phyloP scores from a whole-genome alignment of 2,888 invertebrate species.

The Andrena minutula region DNA sequence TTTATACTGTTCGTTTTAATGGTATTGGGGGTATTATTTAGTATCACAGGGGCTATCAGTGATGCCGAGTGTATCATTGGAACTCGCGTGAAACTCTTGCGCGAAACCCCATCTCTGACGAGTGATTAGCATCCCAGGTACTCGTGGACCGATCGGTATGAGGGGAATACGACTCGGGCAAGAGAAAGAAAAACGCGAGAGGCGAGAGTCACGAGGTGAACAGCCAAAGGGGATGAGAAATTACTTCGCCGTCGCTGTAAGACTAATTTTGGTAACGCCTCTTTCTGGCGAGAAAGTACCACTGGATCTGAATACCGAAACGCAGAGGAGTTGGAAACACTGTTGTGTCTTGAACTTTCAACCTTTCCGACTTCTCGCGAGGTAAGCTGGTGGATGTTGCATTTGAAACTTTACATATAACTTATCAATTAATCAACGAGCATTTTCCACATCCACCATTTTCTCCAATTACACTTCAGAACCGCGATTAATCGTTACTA shows the following conservation, averaged over 20 bases:
- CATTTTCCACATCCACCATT: no score
- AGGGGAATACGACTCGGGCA: slow-evolving; percentile 35
- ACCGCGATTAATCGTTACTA: no score
- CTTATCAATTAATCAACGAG: no score
- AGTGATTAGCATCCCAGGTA: slow-evolving; percentile 52
- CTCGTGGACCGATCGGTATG: slow-evolving; percentile 47
- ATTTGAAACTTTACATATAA: no score
- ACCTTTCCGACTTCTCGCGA: no score
- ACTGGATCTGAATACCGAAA: neutral
- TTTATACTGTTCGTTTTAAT: no score
- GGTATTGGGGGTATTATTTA: no score
- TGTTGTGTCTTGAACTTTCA: neutral
- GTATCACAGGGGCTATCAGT: neutral
- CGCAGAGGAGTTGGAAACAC: neutral
- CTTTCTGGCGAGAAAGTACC: neutral
- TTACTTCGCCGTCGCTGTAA: slow-evolving; percentile 36
- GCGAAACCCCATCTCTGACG: slow-evolving; percentile 50
- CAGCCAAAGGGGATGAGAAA: slow-evolving; percentile 13
- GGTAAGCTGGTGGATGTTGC: no score
- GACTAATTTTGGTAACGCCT: slow-evolving; percentile 50
- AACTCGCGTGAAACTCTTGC: slow-evolving; percentile 29
- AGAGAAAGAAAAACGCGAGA: slow-evolving; percentile 20
- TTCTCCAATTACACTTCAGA: no score
- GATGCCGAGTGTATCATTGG: slow-evolving; percentile 16
- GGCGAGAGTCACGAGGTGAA: slow-evolving; percentile 27